Evolutionary conservation across 2,888 invertebrate species (phyloP).

Genomic region (Ligdia adustata): DNA sequence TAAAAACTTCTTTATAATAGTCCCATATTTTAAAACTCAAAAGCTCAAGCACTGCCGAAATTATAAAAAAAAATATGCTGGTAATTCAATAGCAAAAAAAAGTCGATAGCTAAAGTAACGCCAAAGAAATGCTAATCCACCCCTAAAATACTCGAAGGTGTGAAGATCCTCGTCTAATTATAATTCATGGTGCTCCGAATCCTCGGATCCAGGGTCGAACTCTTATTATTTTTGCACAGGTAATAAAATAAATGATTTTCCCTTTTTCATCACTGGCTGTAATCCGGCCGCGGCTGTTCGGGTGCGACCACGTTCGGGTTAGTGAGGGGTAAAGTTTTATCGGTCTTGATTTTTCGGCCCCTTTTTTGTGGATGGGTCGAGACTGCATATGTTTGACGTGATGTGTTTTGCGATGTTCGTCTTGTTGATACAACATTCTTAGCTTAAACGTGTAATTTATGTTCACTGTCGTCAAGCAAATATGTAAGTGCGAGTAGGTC

Average conservation of each 20-base stretch:
- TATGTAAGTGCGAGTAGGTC: too few relatives aligned
- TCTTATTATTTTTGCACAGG: slow-evolving; percentile 61
- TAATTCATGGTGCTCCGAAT: slow-evolving; percentile 45
- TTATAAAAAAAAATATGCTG: too few relatives aligned
- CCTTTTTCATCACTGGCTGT: slow-evolving; percentile 59
- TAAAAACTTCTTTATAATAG: too few relatives aligned
- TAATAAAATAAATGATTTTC: slow-evolving; percentile 73
- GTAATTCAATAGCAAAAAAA: background rate
- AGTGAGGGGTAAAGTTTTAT: slow-evolving; percentile 27
- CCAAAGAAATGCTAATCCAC: slow-evolving; percentile 21
- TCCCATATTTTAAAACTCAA: too few relatives aligned
- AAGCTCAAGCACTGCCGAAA: too few relatives aligned
- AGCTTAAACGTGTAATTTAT: too few relatives aligned
- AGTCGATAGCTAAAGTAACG: slow-evolving; percentile 5
- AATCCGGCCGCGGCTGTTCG: slow-evolving; percentile 38
- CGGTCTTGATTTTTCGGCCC: slow-evolving; percentile 22
- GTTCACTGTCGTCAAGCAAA: too few relatives aligned
- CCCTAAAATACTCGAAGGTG: slow-evolving; percentile 20
- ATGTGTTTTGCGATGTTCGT: too few relatives aligned
- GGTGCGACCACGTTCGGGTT: slow-evolving; percentile 39
- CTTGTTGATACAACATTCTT: too few relatives aligned
- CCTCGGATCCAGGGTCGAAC: slow-evolving; percentile 47
- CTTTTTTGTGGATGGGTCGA: background rate
- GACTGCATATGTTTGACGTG: too few relatives aligned
- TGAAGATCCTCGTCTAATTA: slow-evolving; percentile 45